These are phyloP conservation scores for Premnoplex brunnescens DNA, from an alignment of 2,797 vertebrate genomes.

Conservation along the genomic window DNA sequence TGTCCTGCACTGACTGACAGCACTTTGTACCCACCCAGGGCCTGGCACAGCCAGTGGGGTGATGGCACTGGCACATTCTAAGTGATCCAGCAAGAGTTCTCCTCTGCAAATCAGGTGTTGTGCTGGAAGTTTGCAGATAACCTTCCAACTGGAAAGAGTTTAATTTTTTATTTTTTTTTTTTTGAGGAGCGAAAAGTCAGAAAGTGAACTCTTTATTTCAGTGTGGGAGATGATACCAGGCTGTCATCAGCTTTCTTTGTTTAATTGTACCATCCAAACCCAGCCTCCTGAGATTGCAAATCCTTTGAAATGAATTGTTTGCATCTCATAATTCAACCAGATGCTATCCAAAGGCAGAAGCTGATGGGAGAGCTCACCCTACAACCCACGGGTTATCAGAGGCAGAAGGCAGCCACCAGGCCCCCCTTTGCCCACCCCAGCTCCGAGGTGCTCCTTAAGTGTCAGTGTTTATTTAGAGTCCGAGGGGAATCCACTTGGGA, in stretches of 20 bases:
- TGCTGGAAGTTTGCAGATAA: not conserved
- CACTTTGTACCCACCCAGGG: not conserved
- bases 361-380: not conserved
- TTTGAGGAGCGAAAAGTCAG: not conserved
- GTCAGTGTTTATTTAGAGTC: not conserved
- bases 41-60: accelerated
- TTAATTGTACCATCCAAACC: not conserved
- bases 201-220: not conserved
- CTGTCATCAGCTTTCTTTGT: not conserved
- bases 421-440: not conserved
- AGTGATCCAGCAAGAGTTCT: not conserved
- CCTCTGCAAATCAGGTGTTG: not conserved
- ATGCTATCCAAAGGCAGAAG: not conserved
- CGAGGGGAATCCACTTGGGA: slow-evolving; percentile 31
- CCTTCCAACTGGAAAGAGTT: not conserved
- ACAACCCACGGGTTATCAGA: not conserved
- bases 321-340: not conserved
- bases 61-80: accelerated
- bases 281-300: not conserved
- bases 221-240: not conserved
- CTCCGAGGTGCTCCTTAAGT: not conserved
- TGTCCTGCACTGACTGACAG: not conserved
- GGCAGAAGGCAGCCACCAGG: not conserved
- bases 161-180: not conserved
- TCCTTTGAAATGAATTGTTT: not conserved